Percentiles rank a stretch among this genome's conserved stretches.
Conservation (phyloP, 2,797 vertebrate species). For the Eospalax fontanierii region DNA sequence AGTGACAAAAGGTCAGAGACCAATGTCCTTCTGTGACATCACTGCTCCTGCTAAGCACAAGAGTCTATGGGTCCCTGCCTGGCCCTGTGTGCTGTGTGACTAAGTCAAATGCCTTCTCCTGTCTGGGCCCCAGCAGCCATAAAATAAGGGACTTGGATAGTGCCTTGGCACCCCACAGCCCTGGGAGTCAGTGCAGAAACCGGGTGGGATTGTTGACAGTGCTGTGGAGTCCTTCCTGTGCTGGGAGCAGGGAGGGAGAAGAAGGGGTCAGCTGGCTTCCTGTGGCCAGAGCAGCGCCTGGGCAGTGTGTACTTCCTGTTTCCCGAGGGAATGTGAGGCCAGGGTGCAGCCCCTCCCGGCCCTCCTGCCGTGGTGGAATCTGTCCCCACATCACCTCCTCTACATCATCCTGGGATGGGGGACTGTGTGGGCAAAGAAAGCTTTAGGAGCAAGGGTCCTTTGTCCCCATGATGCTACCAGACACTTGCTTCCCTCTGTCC, state of each 20-base stretch:
- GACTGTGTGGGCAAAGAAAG: not conserved
- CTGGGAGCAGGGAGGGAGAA: not conserved
- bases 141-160: not conserved
- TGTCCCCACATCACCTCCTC: not conserved
- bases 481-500: not conserved
- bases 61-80: no score
- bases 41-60: not conserved
- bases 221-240: constrained; percentile 25
- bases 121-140: not conserved
- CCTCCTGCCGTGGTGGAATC: not conserved
- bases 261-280: constrained; percentile 70
- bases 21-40: rapidly evolving
- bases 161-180: not conserved
- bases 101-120: not conserved
- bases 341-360: not conserved
- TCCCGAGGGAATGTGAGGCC: constrained; percentile 62
- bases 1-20: not conserved
- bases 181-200: constrained; percentile 4
- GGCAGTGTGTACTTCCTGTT: constrained; percentile 69
- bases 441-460: constrained; percentile 29
- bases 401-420: constrained; percentile 1
- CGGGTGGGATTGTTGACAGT: constrained; percentile 18
- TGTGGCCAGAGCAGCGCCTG: constrained; percentile 38
- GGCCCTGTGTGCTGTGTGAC: not conserved
- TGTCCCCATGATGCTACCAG: not conserved